Evolutionary conservation across 2,113 vertebrate species (phyloP).

Genomic region (Fregetta grallaria): DNA sequence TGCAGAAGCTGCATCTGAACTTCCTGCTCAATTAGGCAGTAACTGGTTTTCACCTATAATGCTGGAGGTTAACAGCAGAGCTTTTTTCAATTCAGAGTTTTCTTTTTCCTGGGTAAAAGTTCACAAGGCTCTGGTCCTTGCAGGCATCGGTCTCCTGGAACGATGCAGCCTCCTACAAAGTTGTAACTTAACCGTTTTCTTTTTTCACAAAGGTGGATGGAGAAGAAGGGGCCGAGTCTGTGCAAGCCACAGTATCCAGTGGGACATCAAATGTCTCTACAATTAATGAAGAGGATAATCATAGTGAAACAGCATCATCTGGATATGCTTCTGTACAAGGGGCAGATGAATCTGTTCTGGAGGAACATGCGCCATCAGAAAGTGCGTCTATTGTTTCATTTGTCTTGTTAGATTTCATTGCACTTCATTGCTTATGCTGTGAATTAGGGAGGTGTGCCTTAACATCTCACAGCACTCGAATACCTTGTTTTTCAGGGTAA

Average conservation of each 20-base stretch:
- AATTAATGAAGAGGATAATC: constrained; percentile 72
- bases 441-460: background rate
- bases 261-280: constrained; percentile 42
- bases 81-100: background rate
- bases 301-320: constrained; percentile 81
- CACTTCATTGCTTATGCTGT: background rate
- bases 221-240: constrained; percentile 60
- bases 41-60: background rate
- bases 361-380: constrained; percentile 63
- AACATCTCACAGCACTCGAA: background rate
- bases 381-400: constrained; percentile 41
- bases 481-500: background rate
- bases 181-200: background rate
- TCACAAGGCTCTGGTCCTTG: background rate
- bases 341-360: constrained; percentile 71
- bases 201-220: constrained; percentile 62
- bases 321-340: constrained; percentile 83
- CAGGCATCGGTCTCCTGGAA: background rate
- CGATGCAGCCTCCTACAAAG: background rate
- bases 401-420: background rate
- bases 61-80: background rate
- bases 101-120: background rate
- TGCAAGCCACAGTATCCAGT: constrained; percentile 64
- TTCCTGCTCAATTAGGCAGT: background rate
- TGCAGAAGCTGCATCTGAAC: background rate